Evolutionary conservation across 2,113 vertebrate genomes (phyloP).

Genomic region (Coturnix japonica): DNA sequence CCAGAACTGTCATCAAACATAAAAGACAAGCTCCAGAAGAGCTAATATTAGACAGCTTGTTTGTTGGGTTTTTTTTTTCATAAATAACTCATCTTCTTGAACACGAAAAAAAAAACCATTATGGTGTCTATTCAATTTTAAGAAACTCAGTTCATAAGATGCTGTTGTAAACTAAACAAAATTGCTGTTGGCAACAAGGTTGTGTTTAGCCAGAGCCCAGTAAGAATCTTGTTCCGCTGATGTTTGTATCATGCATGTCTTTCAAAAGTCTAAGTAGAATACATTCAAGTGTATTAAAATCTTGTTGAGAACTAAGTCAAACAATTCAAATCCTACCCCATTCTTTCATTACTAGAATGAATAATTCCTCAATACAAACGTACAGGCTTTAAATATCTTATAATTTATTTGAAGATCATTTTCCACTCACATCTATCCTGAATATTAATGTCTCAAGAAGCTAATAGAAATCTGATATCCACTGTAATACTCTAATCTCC

Average conservation of each 20-base stretch:
- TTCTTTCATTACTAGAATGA: conserved; percentile 1
- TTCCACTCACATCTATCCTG: conserved; percentile 39
- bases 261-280: background rate
- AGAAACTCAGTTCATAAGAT: background rate
- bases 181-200: background rate
- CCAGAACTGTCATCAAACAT: background rate
- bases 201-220: background rate
- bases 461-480: conserved; percentile 56
- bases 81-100: background rate
- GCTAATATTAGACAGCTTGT: background rate
- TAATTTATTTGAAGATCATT: conserved; percentile 56
- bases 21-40: background rate
- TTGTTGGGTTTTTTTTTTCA: background rate
- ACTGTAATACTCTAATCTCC: conserved; percentile 44
- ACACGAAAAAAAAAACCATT: background rate
- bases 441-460: conserved; percentile 57
- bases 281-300: background rate
- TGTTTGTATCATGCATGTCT: background rate
- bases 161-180: background rate
- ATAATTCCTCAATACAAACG: conserved; percentile 26
- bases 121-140: background rate
- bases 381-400: conserved; percentile 61
- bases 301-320: background rate
- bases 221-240: background rate
- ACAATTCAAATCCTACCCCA: background rate